phyloP scores from a whole-genome alignment of 1,140 invertebrate species.

The Spodoptera litura region DNA sequence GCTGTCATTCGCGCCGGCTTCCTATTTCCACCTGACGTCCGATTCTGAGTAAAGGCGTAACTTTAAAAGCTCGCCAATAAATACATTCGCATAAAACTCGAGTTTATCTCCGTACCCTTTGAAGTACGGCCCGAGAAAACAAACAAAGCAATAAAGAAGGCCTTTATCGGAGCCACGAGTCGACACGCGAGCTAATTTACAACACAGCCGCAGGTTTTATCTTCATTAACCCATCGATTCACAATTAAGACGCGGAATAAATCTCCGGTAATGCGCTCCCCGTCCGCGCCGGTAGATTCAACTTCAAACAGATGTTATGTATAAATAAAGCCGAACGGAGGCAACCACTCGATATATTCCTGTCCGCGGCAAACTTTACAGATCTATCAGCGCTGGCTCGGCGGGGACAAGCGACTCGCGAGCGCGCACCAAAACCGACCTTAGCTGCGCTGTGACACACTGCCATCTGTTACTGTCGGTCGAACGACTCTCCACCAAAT shows the following conservation, averaged over 20 bases:
- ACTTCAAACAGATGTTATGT: conserved; percentile 86
- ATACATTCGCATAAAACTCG: conserved; percentile 83
- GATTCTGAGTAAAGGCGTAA: conserved; percentile 60
- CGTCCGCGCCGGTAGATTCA: conserved; percentile 83
- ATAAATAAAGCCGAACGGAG: conserved; percentile 85
- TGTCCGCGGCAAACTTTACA: conserved; percentile 85
- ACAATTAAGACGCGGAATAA: conserved; percentile 86
- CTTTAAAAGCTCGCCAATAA: conserved; percentile 75
- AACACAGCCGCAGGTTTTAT: conserved; percentile 85
- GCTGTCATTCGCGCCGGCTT: conserved; percentile 58
- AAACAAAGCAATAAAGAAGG: conserved; percentile 86
- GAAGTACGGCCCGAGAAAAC: conserved; percentile 84
- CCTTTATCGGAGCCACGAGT: conserved; percentile 84
- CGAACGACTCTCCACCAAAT: conserved; percentile 35
- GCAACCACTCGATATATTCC: conserved; percentile 85
- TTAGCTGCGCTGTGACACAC: conserved; percentile 55
- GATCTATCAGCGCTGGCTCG: conserved; percentile 78
- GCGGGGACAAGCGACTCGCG: conserved; percentile 66
- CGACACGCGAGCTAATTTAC: conserved; percentile 86
- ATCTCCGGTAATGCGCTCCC: conserved; percentile 84
- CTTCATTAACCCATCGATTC: conserved; percentile 86
- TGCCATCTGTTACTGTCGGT: conserved; percentile 32
- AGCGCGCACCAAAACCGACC: conserved; percentile 64
- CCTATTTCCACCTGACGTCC: conserved; percentile 57
- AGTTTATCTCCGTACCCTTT: conserved; percentile 84